phyloP scores from a whole-genome alignment of 2,888 invertebrate species.

The Ceraclea dissimilis region DNA sequence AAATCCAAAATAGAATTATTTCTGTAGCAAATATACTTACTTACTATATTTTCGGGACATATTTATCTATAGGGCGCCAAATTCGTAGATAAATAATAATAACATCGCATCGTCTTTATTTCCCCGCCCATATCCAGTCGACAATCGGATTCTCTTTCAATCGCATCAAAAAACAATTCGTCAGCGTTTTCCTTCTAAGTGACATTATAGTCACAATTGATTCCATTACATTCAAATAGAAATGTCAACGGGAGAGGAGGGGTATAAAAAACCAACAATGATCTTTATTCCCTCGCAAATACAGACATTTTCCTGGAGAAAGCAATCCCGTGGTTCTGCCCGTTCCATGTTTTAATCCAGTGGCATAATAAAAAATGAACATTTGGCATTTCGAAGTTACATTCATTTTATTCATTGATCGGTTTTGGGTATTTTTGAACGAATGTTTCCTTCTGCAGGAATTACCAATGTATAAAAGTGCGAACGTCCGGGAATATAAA shows the following conservation, averaged over 20 bases:
- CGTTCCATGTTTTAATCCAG: conserved; percentile 21
- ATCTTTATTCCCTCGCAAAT: background rate
- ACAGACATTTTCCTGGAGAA: conserved; percentile 12
- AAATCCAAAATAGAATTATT: too few relatives aligned
- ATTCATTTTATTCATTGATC: too few relatives aligned
- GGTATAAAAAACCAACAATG: background rate
- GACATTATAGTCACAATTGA: conserved; percentile 19
- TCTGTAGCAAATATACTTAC: too few relatives aligned
- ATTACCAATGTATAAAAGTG: too few relatives aligned
- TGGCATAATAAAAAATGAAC: background rate
- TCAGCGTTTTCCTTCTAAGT: conserved; percentile 23
- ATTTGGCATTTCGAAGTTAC: too few relatives aligned
- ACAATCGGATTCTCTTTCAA: conserved; percentile 14
- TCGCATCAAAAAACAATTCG: conserved; percentile 25
- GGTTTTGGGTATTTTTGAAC: too few relatives aligned
- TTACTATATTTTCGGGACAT: too few relatives aligned
- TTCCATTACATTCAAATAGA: conserved; percentile 22
- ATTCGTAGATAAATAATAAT: background rate
- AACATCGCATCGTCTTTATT: background rate
- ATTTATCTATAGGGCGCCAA: too few relatives aligned
- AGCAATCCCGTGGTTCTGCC: conserved; percentile 23
- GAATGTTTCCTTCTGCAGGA: too few relatives aligned
- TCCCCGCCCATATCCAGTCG: conserved; percentile 2
- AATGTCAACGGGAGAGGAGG: conserved; percentile 13
- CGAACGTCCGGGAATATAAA: too few relatives aligned